These are phyloP conservation scores for Tragelaphus scriptus DNA, from an alignment of 2,113 vertebrate species.

Conservation along the genomic window DNA sequence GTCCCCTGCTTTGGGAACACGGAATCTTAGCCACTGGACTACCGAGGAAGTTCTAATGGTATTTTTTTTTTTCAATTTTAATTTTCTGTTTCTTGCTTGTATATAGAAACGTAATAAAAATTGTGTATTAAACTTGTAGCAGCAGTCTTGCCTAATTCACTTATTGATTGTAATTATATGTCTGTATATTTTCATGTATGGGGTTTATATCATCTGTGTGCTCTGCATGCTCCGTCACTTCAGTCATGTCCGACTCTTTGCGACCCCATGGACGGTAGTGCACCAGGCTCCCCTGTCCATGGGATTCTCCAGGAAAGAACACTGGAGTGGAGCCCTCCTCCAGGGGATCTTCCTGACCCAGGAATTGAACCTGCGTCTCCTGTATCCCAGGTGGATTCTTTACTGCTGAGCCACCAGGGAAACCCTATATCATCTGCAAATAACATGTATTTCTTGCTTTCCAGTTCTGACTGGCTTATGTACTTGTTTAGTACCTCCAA, in stretches of 20 bases:
- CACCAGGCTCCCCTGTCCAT: neutral
- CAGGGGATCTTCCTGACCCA: neutral
- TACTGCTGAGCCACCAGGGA: neutral
- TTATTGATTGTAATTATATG: neutral
- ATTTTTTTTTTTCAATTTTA: neutral
- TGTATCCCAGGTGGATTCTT: neutral
- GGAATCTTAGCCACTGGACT: neutral
- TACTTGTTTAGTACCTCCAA: neutral
- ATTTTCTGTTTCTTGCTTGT: neutral
- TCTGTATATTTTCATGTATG: neutral
- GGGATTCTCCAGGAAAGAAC: neutral
- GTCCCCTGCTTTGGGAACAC: neutral
- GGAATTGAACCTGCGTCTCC: neutral
- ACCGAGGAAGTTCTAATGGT: neutral
- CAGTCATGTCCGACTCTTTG: rapidly evolving
- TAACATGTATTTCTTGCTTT: neutral
- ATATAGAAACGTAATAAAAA: neutral
- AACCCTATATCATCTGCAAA: neutral
- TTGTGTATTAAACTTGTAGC: neutral
- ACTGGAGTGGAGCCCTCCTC: neutral
- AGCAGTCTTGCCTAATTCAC: neutral
- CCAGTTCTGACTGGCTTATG: neutral
- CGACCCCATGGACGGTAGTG: neutral
- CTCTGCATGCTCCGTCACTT: neutral
- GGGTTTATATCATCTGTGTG: neutral